Evolutionary conservation across 2,888 invertebrate genomes (phyloP).

Genomic region (Bembecia ichneumoniformis): DNA sequence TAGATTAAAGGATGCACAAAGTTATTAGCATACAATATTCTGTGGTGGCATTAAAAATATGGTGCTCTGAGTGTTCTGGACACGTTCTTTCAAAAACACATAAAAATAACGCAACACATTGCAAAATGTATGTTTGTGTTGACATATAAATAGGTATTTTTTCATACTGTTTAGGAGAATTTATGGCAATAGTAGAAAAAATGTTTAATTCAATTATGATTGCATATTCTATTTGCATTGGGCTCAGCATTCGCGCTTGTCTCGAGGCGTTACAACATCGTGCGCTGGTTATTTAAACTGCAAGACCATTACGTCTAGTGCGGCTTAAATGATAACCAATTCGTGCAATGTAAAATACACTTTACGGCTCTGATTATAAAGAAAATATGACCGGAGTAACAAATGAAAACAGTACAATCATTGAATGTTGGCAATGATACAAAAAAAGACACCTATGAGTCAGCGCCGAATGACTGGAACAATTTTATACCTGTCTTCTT

Average conservation of each 20-base stretch:
- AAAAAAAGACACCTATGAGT: constrained; percentile 45
- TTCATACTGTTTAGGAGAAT: too few species aligned
- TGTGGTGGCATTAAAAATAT: too few species aligned
- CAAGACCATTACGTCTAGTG: constrained; percentile 40
- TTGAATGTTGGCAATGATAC: constrained; percentile 33
- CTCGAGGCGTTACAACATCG: constrained; percentile 37
- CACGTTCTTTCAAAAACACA: too few species aligned
- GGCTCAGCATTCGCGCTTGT: constrained; percentile 16
- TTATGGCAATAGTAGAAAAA: background rate
- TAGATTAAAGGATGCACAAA: too few species aligned
- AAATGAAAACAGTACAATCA: background rate
- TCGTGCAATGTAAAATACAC: constrained; percentile 8
- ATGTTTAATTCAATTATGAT: constrained; percentile 11
- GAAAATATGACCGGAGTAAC: background rate
- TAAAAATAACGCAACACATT: too few species aligned
- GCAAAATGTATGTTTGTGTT: too few species aligned
- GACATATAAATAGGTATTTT: too few species aligned
- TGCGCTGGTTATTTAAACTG: constrained; percentile 49
- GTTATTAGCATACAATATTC: too few species aligned
- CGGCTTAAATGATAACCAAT: background rate
- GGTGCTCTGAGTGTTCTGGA: too few species aligned
- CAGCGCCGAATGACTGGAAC: constrained; percentile 28
- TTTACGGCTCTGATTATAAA: background rate
- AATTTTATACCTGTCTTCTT: constrained; percentile 9
- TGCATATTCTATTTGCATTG: constrained; percentile 45